A percentile compares a stretch with the other conserved stretches of the same genome.
These are phyloP conservation scores for Caradrina kadenii DNA, from an alignment of 2,888 invertebrate genomes.

Conservation along the genomic window DNA sequence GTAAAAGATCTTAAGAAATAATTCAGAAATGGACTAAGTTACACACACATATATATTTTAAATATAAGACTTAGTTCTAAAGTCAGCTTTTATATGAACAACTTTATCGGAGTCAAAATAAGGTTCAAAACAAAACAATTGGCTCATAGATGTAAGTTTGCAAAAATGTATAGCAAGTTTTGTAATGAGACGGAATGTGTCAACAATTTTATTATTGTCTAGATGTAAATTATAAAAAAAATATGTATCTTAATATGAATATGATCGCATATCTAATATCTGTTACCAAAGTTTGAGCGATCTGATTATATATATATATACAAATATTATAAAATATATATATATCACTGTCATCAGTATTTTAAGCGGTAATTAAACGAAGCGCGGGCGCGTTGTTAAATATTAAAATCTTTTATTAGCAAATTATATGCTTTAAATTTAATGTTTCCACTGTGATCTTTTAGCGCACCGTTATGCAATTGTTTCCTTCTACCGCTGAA, in stretches of 20 bases:
- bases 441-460: conserved; percentile 31
- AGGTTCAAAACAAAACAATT: neutral
- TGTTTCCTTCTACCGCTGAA: conserved; percentile 23
- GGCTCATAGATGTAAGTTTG: no score
- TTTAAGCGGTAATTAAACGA: conserved; percentile 25
- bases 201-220: conserved; percentile 25
- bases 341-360: conserved; percentile 29
- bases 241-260: conserved; percentile 34
- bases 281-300: conserved; percentile 61
- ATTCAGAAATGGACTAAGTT: no score
- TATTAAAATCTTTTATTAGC: conserved; percentile 25
- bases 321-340: neutral
- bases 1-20: no score
- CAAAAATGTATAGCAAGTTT: neutral
- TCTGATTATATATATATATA: conserved; percentile 24
- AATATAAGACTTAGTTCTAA: no score
- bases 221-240: conserved; percentile 38
- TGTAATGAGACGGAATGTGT: conserved; percentile 16
- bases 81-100: no score
- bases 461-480: conserved; percentile 29
- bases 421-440: no score
- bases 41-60: no score
- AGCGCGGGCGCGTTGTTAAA: conserved; percentile 24
- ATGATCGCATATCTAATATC: conserved; percentile 60
- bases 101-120: no score